Conservation (phyloP, 2,797 vertebrate genomes). For the Danio jaintianensis region DNA sequence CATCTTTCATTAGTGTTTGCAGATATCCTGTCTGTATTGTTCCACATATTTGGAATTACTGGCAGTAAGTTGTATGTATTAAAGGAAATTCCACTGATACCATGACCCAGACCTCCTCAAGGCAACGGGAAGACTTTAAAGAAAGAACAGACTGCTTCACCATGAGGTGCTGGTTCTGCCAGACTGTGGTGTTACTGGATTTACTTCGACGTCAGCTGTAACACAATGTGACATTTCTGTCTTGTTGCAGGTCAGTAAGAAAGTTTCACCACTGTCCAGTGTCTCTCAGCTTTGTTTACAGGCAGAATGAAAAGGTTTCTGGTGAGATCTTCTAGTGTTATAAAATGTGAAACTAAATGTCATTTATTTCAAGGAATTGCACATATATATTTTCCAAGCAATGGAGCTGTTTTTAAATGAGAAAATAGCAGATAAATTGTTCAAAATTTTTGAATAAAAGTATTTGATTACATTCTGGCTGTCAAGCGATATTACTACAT, state of each 20-base stretch:
- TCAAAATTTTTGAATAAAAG: no score
- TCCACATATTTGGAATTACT: constrained; percentile 17
- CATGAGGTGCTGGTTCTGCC: constrained; percentile 46
- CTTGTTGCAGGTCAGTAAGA: constrained; percentile 54
- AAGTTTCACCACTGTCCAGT: constrained; percentile 36
- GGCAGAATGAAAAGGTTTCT: background rate
- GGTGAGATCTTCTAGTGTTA: background rate
- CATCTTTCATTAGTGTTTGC: constrained; percentile 6
- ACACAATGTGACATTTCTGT: constrained; percentile 60
- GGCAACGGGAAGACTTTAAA: constrained; percentile 15
- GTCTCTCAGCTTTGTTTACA: constrained; percentile 37
- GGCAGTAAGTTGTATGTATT: constrained; percentile 7
- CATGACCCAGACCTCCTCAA: background rate
- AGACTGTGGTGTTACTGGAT: constrained; percentile 42
- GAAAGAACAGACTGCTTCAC: constrained; percentile 52
- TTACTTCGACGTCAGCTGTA: constrained; percentile 57
- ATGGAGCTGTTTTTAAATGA: no score
- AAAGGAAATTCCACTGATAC: constrained; percentile 24
- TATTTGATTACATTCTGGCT: no score
- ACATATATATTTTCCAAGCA: no score
- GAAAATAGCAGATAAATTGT: no score
- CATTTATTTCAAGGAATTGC: no score
- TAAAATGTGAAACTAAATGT: background rate
- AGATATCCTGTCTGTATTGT: constrained; percentile 8
- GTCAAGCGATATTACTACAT: no score